Evolutionary conservation across 2,113 vertebrate species (phyloP), one percentile per base, ranked within the genome.

Genomic region (Dicentrarchus labrax): DNA sequence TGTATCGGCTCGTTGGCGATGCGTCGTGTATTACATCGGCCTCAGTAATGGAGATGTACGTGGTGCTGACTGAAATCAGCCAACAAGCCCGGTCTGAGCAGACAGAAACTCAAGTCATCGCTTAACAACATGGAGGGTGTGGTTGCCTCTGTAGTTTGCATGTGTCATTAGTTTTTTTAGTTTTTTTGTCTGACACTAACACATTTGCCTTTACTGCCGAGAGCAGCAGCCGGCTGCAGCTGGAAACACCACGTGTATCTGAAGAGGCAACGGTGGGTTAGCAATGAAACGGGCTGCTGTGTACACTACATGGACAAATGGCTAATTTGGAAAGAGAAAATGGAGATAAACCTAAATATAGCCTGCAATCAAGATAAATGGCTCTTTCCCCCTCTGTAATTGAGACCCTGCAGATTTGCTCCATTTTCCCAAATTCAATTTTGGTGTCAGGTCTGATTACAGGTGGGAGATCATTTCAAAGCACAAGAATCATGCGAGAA

Each of bases 381-480:
- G 45, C 43, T 61, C 19, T 13, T 17, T n/a, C 45, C 36, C 19
- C 54, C 43, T 43, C 43, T 43, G 15, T 72, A 60, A 86, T 53
- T 60, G 43, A 71, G 45, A 66, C 51, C 1, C 65, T 67, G 76
- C 48, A 79, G 72, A 72, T 77, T 69, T 64, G 38, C 38, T 69
- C 54, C 12, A 30, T 54, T 80, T 57, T 53, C 45, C 50, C 24
- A 75, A 53, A 70, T 53, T 0, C n/a, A 43, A 50, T 19, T 21
- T 4, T 2, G 21, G 1, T 36, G 21, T 68, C 76, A 11, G 67
- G 36, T 69, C 2, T 75, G 56, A 64, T 67, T 76, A 21, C 72
- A 22, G 60, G 5, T 41, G 64, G 21, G 76, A 70, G 54, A 64
- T 30, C 22, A 13, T 21, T 19, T 72, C 48, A 51, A 41, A 74